These are phyloP conservation scores for Ptilodon capucinus DNA, from an alignment of 2,888 invertebrate genomes.

Conservation along the genomic window DNA sequence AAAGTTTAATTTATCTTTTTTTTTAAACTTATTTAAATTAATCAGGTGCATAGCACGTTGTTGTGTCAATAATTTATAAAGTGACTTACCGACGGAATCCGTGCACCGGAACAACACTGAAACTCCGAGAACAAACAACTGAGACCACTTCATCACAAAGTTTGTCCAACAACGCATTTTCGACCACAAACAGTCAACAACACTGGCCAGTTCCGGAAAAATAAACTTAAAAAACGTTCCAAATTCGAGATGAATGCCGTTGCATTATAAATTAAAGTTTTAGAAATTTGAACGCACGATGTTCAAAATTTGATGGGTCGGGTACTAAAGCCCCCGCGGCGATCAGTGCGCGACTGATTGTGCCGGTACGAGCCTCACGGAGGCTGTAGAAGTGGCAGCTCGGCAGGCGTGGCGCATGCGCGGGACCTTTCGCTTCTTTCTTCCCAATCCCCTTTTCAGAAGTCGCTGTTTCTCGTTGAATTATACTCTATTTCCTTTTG, in stretches of 20 bases:
- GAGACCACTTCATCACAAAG: slow-evolving; percentile 64
- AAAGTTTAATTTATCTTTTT: no score
- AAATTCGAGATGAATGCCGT: slow-evolving; percentile 25
- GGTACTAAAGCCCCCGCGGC: slow-evolving; percentile 27
- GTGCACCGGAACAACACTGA: slow-evolving; percentile 72
- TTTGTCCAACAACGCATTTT: slow-evolving; percentile 42
- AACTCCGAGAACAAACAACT: slow-evolving; percentile 66
- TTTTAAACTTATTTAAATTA: no score
- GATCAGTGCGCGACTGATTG: slow-evolving; percentile 44
- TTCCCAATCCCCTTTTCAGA: slow-evolving; percentile 14
- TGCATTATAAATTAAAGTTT: slow-evolving; percentile 38
- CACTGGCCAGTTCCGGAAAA: slow-evolving; percentile 10
- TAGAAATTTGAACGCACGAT: slow-evolving; percentile 29
- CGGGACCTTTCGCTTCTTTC: slow-evolving; percentile 9
- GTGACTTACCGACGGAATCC: slow-evolving; percentile 72
- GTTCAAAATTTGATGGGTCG: slow-evolving; percentile 23
- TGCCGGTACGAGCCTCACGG: slow-evolving; percentile 20
- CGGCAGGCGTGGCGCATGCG: slow-evolving; percentile 48
- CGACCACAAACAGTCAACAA: slow-evolving; percentile 20
- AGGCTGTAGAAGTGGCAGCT: slow-evolving; percentile 34
- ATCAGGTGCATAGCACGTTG: neutral
- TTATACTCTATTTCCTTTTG: slow-evolving; percentile 50
- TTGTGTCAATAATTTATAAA: neutral
- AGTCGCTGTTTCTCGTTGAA: slow-evolving; percentile 40
- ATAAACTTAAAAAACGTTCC: slow-evolving; percentile 26